Percentiles rank a stretch among this genome's conserved stretches.
Evolutionary conservation across 2,888 invertebrate species (phyloP).

Genomic region (Geotrupes spiniger): DNA sequence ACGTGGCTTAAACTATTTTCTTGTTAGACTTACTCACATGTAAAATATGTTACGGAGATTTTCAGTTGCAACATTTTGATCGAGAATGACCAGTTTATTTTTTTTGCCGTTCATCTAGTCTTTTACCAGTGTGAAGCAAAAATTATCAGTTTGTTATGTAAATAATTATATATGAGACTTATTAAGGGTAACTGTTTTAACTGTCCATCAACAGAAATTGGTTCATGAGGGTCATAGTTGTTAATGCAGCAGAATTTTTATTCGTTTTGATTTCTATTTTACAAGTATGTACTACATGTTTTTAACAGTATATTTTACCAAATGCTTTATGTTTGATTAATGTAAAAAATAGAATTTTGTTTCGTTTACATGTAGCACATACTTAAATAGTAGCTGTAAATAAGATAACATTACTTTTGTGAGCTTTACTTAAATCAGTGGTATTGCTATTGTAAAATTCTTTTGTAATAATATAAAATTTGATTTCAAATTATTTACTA

Average conservation of each 20-base stretch:
- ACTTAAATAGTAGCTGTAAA: conserved; percentile 5
- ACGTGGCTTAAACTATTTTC: conserved; percentile 78
- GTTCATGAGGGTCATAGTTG: conserved; percentile 7
- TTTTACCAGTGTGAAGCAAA: background rate
- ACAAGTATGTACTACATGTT: conserved; percentile 5
- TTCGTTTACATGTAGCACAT: conserved; percentile 4
- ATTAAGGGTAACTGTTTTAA: background rate
- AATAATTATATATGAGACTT: conserved; percentile 1
- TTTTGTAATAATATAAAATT: conserved; percentile 5
- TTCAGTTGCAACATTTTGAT: background rate
- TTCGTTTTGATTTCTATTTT: background rate
- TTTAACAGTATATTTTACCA: background rate
- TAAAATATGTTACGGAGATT: background rate
- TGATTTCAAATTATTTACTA: background rate
- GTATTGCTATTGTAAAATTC: conserved; percentile 4
- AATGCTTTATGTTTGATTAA: background rate
- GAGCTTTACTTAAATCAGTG: conserved; percentile 3
- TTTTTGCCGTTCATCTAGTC: conserved; percentile 5
- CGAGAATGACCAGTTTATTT: conserved; percentile 1
- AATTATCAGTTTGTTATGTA: background rate
- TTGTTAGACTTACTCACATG: conserved; percentile 2
- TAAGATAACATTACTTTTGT: background rate
- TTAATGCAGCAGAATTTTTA: background rate
- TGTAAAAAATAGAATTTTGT: background rate
- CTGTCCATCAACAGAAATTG: background rate